Evolutionary conservation across 2,797 vertebrate species (phyloP), one percentile per base, ranked within the genome.

Genomic region (Leptodactylus fallax): DNA sequence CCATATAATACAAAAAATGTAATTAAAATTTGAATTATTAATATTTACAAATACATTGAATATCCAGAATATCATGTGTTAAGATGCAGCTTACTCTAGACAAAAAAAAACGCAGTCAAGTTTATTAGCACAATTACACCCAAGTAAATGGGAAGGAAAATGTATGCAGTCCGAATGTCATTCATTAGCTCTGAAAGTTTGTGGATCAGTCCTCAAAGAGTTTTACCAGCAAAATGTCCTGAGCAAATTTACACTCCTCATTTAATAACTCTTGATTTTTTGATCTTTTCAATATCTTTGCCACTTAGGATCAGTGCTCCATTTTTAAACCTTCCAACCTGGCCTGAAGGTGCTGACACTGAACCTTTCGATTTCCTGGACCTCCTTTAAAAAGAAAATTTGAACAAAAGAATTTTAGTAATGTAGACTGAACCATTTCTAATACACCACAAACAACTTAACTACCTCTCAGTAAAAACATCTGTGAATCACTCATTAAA

Each of bases 291-390:
- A 92, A 99, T 96, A 88, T 99, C 97, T 91, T 87, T 91, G 49
- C 94, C 91, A 92, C 95, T 98, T 85, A 99, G 94, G 92, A 98
- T 91, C 93, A 99, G 92, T 79, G 98, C 95, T 58, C 98, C 98
- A 79, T 98, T 94, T 94, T 95, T 98, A 94, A 98, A 99, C 93
- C 95, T 97, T 85, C 98, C 98, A 90, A 98, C 92, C 88, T 97
- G 98, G 55, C 97, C 98, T 0, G 94, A 92, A 47, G 95, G 95
- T 58, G 95, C 92, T 2, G 92, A 92, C 0, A 93, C 93, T 9
- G 95, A 90, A 0, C 85, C 87, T 87, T 92, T 95, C 86, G 90
- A 95, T 93, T 92, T 97, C 92, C 94, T 96, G 87, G 92, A 85
- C 90, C 93, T 94, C 87, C 97, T 98, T 45, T 11, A 11, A 21